A percentile compares a stretch with the other conserved stretches of the same genome.
Conservation (phyloP, 2,113 vertebrate genomes). For the Cochlearius cochlearius region DNA sequence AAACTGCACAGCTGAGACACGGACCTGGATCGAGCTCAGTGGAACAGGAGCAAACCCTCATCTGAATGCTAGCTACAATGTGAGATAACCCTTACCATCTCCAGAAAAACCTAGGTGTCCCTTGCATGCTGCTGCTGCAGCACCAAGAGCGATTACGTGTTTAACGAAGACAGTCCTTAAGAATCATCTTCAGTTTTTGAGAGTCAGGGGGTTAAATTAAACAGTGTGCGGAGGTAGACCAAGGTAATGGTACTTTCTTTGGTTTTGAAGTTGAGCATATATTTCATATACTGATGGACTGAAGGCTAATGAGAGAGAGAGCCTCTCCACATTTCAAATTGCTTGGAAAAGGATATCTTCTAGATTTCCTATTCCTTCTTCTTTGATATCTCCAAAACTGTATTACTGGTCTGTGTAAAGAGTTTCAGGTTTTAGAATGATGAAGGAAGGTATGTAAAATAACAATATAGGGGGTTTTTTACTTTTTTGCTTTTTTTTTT, state of each 20-base stretch:
- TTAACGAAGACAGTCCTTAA: background rate
- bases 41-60: background rate
- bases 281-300: background rate
- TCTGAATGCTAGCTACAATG: accelerated
- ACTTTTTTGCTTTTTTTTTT: background rate
- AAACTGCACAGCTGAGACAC: background rate
- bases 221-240: background rate
- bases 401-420: background rate
- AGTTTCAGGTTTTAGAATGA: background rate
- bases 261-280: background rate
- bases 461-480: background rate
- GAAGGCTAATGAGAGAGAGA: background rate
- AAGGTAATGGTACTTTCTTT: background rate
- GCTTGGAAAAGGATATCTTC: background rate
- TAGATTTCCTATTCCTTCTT: background rate
- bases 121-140: background rate
- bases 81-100: background rate
- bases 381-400: background rate
- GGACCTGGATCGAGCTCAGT: background rate
- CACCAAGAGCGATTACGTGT: background rate
- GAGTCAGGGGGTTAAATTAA: background rate
- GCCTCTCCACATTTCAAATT: background rate
- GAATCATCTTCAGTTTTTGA: background rate
- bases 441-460: background rate
- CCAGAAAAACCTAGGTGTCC: background rate